Percentiles rank a stretch among this genome's conserved stretches.
These are phyloP conservation scores for Rhingia campestris DNA, from an alignment of 2,888 invertebrate genomes.

Conservation along the genomic window DNA sequence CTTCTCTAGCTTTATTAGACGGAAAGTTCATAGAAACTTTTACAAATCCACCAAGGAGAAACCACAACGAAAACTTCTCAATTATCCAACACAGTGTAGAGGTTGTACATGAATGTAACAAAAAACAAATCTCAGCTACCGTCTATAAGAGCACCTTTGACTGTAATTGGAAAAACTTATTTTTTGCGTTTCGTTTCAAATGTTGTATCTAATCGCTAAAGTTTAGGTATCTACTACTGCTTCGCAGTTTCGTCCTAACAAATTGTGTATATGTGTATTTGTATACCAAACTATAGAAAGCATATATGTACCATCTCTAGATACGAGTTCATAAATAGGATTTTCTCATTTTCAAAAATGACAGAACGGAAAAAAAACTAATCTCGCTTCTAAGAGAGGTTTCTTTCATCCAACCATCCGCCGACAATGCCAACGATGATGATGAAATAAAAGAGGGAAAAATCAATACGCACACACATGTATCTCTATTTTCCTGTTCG, in stretches of 20 bases:
- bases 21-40: conserved; percentile 48
- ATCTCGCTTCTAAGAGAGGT: conserved; percentile 38
- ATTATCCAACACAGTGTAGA: conserved; percentile 42
- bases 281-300: conserved; percentile 38
- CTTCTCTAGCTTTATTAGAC: conserved; percentile 43
- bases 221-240: conserved; percentile 36
- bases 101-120: conserved; percentile 21
- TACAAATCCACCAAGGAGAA: conserved; percentile 18
- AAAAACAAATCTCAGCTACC: conserved; percentile 15
- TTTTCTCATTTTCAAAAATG: conserved; percentile 35
- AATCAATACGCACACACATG: conserved; percentile 57
- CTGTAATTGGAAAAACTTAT: conserved; percentile 67
- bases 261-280: conserved; percentile 31
- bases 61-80: conserved; percentile 52
- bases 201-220: conserved; percentile 48
- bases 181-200: conserved; percentile 40
- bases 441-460: conserved; percentile 41
- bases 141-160: conserved; percentile 10
- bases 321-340: conserved; percentile 62
- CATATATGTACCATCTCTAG: conserved; percentile 22
- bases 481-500: conserved; percentile 6
- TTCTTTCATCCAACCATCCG: conserved; percentile 32
- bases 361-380: conserved; percentile 17
- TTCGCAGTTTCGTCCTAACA: conserved; percentile 15
- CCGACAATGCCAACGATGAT: conserved; percentile 5